Conservation (phyloP, 2,113 vertebrate species). For the Pelecanoides urinatrix region DNA sequence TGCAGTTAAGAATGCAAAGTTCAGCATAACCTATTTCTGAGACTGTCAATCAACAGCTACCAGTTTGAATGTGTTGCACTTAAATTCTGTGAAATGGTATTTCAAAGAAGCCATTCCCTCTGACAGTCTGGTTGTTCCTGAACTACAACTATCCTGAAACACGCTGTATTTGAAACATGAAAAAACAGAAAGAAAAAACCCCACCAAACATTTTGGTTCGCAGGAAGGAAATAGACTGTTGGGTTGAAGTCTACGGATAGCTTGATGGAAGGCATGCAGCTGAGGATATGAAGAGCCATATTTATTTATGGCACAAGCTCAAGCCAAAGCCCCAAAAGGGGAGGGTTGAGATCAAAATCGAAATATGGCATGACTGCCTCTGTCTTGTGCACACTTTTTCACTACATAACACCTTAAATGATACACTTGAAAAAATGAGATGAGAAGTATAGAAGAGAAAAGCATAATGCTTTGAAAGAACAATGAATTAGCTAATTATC, state of each 20-base stretch:
- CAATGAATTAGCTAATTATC: background rate
- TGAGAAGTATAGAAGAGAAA: background rate
- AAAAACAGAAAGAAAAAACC: background rate
- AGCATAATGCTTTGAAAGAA: background rate
- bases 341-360: background rate
- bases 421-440: background rate
- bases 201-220: background rate
- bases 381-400: background rate
- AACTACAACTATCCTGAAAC: background rate
- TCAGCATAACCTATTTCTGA: background rate
- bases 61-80: background rate
- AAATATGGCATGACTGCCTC: background rate
- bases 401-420: background rate
- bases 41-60: background rate
- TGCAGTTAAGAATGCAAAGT: background rate
- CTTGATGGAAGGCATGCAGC: background rate
- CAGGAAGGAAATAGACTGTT: background rate
- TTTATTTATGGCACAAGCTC: background rate
- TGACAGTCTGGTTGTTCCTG: background rate
- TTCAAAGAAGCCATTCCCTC: background rate
- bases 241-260: background rate
- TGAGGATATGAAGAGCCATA: background rate
- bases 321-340: background rate
- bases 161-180: background rate
- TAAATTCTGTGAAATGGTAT: background rate